phyloP scores from a whole-genome alignment of 1,140 invertebrate species.

The Marisa cornuarietis region DNA sequence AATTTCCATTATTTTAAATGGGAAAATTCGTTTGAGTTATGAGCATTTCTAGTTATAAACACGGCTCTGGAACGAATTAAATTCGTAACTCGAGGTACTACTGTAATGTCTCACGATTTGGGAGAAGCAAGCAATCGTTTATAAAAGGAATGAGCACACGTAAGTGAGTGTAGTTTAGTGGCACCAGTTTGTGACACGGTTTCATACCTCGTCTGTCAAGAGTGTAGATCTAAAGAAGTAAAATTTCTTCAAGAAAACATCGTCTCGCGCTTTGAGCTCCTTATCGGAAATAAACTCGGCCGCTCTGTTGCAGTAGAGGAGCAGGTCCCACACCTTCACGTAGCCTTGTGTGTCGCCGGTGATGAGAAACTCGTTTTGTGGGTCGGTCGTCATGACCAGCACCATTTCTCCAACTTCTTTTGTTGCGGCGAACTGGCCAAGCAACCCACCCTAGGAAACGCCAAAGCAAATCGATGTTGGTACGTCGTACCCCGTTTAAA shows the following conservation, averaged over 20 bases:
- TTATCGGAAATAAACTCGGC: conserved; percentile 32
- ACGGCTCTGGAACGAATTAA: too few species aligned
- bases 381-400: conserved; percentile 47
- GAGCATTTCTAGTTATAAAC: too few species aligned
- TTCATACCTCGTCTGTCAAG: conserved; percentile 8
- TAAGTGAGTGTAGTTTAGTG: too few species aligned
- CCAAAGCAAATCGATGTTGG: too few species aligned
- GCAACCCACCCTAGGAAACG: conserved; percentile 43
- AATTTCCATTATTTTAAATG: too few species aligned
- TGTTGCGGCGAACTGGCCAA: conserved; percentile 58
- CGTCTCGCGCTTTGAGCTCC: conserved; percentile 63
- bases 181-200: too few species aligned
- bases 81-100: too few species aligned
- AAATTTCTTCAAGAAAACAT: conserved; percentile 74
- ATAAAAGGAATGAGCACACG: too few species aligned
- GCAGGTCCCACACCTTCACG: conserved; percentile 61
- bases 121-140: too few species aligned
- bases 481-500: too few species aligned
- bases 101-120: too few species aligned
- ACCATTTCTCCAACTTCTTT: conserved; percentile 68
- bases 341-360: conserved; percentile 61
- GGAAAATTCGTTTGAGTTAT: too few species aligned
- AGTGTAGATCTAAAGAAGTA: conserved; percentile 68
- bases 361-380: conserved; percentile 51
- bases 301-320: conserved; percentile 48